Evolutionary conservation across 2,888 invertebrate species (phyloP).

Genomic region (Dascillus cervinus): DNA sequence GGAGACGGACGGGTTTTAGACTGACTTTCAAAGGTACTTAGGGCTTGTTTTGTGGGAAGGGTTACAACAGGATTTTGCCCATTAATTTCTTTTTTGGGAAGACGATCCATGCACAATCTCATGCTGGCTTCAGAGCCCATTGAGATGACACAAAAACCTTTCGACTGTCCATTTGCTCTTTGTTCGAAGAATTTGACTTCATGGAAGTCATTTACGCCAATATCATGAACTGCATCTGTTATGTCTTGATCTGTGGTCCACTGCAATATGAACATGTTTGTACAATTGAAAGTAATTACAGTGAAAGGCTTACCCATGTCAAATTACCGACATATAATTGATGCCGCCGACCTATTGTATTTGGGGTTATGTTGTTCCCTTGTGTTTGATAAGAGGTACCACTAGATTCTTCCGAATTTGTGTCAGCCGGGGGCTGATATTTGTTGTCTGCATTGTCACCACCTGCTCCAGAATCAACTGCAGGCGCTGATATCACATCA

Average conservation of each 20-base stretch:
- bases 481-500: conserved; percentile 83
- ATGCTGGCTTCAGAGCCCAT: conserved; percentile 89
- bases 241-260: conserved; percentile 98
- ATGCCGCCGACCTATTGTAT: conserved; percentile 67
- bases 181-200: conserved; percentile 99
- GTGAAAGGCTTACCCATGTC: conserved; percentile 76
- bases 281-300: background rate
- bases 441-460: conserved; percentile 52
- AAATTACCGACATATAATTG: conserved; percentile 97
- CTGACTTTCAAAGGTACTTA: conserved; percentile 84
- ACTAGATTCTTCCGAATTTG: conserved; percentile 59
- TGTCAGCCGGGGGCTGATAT: conserved; percentile 47
- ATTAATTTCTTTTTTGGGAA: conserved; percentile 93
- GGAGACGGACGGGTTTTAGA: conserved; percentile 84
- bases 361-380: conserved; percentile 61
- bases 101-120: conserved; percentile 81
- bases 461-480: conserved; percentile 51
- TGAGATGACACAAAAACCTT: conserved; percentile 95
- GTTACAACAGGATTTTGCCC: conserved; percentile 94
- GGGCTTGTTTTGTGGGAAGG: conserved; percentile 85
- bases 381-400: conserved; percentile 62
- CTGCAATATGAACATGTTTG: conserved; percentile 47
- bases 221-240: conserved; percentile 76
- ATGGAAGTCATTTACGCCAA: conserved; percentile 88
- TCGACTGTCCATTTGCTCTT: conserved; percentile 95